Base-by-base conservation (phyloP, 2,888 invertebrate species). In the Prionchulus punctatus region DNA sequence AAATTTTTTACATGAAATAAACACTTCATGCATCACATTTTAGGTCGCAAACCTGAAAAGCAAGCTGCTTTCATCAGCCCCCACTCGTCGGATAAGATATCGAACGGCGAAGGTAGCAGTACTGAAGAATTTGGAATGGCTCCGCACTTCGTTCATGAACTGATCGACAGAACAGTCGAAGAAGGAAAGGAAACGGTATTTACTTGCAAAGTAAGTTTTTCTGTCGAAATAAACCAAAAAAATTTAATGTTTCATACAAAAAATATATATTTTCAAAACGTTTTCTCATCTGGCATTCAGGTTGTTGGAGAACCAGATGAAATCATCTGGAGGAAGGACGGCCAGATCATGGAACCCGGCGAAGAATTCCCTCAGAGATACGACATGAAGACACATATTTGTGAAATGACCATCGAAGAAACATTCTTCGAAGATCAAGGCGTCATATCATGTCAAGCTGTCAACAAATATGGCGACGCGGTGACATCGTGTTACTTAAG, bases 401-500 rank as follows among this genome's bases (percentile, higher is more conserved):
- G 56, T 52, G 49, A 53, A 42, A 12, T 58, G 48, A 26, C 28
- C 4, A 53, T 58, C 42, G 48, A 27, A 23, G 58, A 58, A 23
- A 52, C 51, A 2, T 58, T 31, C 36, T 23, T 23, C 3, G 58
- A 58, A 43, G 58, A 58, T 45, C 47, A 58, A 42, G 58, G 58
- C 21, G 42, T 25, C 15, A 58, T 58, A 2, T 31, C 47, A 2
- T 58, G 58, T 28, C 43, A 31, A 26, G 55, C 55, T 21, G n/a
- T 18, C 2, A 55, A 55, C 43, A 23, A 26, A 3, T n/a, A 26
- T 27, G 49, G 50, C 3, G 30, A 49, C 4, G 62, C 62, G 1
- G 58, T 59, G 21, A 60, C 65, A 4, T 57, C 60, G 45, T 66
- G 65, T 49, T 65, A 64, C 54, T 59, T 68, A 12, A 57, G 54